These are phyloP conservation scores for Hippasteria phrygiana DNA, from an alignment of 53 echinoderm and acorn worm species.

Conservation along the genomic window DNA sequence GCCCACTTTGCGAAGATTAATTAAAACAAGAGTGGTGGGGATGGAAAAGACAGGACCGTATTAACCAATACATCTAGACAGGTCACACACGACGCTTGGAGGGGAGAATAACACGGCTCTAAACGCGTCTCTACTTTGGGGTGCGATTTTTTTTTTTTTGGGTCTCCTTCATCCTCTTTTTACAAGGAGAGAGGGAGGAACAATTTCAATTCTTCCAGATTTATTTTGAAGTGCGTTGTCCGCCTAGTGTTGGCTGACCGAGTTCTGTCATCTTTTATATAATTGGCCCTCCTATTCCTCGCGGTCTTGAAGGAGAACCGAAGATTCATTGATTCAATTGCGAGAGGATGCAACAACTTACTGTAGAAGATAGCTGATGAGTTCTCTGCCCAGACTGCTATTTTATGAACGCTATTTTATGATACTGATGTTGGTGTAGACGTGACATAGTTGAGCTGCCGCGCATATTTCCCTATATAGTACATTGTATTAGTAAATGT, in stretches of 20 bases:
- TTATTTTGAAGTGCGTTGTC: slow-evolving; percentile 16
- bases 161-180: neutral
- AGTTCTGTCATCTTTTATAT: slow-evolving; percentile 41
- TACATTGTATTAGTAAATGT: no score
- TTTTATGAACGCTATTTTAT: neutral
- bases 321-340: neutral
- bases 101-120: neutral
- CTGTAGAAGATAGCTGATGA: slow-evolving; percentile 40
- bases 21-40: slow-evolving; percentile 39
- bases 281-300: no score
- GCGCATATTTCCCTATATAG: no score
- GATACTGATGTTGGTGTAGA: neutral
- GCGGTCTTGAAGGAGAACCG: neutral
- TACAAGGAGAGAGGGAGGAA: neutral
- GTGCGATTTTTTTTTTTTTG: no score
- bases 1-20: slow-evolving; percentile 62
- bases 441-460: neutral
- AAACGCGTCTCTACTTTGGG: neutral
- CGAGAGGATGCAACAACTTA: slow-evolving; percentile 3
- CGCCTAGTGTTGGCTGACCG: slow-evolving; percentile 26
- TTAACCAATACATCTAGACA: slow-evolving; percentile 1
- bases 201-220: slow-evolving; percentile 15
- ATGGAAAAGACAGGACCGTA: neutral
- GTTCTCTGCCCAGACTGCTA: slow-evolving; percentile 21
- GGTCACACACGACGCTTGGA: slow-evolving; percentile 30